Base-by-base conservation (phyloP, 2,797 vertebrate genomes). In the Gastrophryne carolinensis region DNA sequence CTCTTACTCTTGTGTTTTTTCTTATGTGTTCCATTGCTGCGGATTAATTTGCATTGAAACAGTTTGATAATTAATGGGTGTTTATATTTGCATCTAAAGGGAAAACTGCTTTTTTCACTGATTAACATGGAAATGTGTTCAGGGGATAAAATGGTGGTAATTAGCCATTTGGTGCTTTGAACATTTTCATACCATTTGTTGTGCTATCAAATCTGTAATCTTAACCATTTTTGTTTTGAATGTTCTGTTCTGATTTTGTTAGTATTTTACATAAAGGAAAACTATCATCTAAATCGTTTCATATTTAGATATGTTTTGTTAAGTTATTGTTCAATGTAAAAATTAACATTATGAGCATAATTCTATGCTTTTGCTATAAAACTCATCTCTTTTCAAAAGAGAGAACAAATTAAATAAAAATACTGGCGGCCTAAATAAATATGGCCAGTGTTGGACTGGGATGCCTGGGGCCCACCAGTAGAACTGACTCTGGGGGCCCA, bases 41-140 rank as follows among this genome's bases (percentile, higher is more conserved):
- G 11, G 64, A 67, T 60, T 75, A 29, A 75, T 68, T 75, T 78
- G 60, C 60, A 72, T 62, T 26, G 39, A 72, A 78, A 78, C 67
- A 50, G 60, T 72, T 65, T 56, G 68, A 71, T 72, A 60, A 72
- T 78, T 78, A 78, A 78, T 72, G 68, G 58, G 27, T 64, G 35
- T 71, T 70, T 78, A 65, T 78, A 78, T 78, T 72, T 78, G 67
- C 75, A 78, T 78, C 29, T 69, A 78, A 65, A 78, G 65, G 62
- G 75, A 65, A 72, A 71, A 78, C 39, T 78, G 71, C 49, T 60
- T 34, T 72, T 72, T 57, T 61, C 34, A 26, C 34, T 60, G 41
- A 68, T 67, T 67, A 75, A 67, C 64, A 54, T 53, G 53, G 32
- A 75, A 69, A 68, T 75, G 63, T 69, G 44, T 75, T 75, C 32